Evolutionary conservation across 2,113 vertebrate species (phyloP).

Genomic region (Macrotis lagotis): DNA sequence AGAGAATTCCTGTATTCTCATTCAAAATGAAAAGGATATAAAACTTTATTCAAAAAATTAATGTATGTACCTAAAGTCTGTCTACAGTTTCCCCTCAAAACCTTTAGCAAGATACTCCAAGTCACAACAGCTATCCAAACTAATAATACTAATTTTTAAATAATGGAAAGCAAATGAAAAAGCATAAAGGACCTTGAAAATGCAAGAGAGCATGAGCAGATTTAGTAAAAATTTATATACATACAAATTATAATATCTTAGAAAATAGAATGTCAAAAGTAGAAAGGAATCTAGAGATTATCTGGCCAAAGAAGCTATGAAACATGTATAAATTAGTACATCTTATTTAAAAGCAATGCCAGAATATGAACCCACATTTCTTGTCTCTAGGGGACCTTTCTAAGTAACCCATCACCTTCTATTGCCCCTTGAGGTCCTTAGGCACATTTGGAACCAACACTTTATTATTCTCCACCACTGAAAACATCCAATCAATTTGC

Average conservation of each 20-base stretch:
- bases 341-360: too few species aligned
- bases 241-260: neutral
- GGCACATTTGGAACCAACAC: too few species aligned
- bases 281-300: too few species aligned
- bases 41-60: neutral
- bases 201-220: neutral
- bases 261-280: neutral
- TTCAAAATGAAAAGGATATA: neutral
- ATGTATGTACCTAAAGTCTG: neutral
- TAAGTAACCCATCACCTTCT: neutral
- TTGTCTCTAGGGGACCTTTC: neutral
- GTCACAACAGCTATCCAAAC: neutral
- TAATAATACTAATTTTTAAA: constrained; percentile 8
- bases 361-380: too few species aligned
- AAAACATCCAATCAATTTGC: neutral
- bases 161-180: neutral
- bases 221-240: neutral
- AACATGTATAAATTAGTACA: too few species aligned
- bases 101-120: constrained; percentile 6
- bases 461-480: neutral
- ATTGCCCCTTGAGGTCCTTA: neutral
- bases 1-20: neutral
- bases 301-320: too few species aligned
- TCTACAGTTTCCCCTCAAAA: neutral
- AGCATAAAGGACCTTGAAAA: neutral